phyloP scores from a whole-genome alignment of 1,140 invertebrate species.

The Zaprionus taronus region DNA sequence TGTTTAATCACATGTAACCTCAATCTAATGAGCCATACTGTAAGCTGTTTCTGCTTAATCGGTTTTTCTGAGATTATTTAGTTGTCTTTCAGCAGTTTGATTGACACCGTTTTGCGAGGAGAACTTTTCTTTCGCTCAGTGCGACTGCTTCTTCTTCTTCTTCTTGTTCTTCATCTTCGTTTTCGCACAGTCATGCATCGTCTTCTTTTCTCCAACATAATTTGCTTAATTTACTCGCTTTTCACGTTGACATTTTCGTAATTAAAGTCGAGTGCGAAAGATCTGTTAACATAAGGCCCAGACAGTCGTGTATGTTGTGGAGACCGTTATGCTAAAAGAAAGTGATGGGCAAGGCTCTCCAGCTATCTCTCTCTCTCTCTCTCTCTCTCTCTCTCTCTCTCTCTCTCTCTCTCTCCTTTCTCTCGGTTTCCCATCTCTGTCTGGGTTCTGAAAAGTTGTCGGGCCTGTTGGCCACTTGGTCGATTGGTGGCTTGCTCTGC shows the following conservation, averaged over 20 bases:
- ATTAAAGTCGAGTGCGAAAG: slow-evolving; percentile 39
- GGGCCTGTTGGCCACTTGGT: slow-evolving; percentile 23
- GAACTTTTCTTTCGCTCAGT: slow-evolving; percentile 5
- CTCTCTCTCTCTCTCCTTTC: background rate
- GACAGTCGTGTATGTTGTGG: slow-evolving; percentile 2
- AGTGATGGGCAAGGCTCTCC: slow-evolving; percentile 47
- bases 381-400: background rate
- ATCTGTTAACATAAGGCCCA: slow-evolving; percentile 21
- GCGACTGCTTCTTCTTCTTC: background rate
- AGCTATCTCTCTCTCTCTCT: background rate
- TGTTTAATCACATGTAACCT: background rate
- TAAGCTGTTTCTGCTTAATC: background rate
- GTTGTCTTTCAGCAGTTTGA: slow-evolving; percentile 2
- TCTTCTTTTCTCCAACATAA: slow-evolving; percentile 41
- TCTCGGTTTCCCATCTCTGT: background rate
- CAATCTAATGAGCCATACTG: background rate
- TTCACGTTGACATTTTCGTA: slow-evolving; percentile 36
- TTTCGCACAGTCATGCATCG: slow-evolving; percentile 2
- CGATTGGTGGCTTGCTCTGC: background rate
- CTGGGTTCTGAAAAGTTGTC: slow-evolving; percentile 54
- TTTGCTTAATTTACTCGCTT: slow-evolving; percentile 45
- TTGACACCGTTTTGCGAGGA: background rate
- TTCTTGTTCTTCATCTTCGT: background rate
- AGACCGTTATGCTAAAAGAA: slow-evolving; percentile 38
- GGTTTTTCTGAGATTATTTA: background rate